phyloP scores from a whole-genome alignment of 2,888 invertebrate genomes.

The Anoplius nigerrimus region DNA sequence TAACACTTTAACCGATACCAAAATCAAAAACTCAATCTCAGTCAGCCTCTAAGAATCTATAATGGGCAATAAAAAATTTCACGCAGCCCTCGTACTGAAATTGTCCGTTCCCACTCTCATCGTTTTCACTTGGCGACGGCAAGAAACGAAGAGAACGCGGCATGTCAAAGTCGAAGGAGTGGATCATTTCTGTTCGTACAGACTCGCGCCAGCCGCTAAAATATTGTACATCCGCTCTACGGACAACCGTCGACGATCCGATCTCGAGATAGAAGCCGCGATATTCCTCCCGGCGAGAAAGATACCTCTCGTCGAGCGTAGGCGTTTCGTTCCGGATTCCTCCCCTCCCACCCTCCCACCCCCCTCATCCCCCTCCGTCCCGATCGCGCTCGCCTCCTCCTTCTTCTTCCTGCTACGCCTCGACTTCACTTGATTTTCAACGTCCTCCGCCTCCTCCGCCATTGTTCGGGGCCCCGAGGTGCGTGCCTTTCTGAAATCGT shows the following conservation, averaged over 20 bases:
- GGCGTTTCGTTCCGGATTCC: slow-evolving; percentile 61
- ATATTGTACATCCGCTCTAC: slow-evolving; percentile 3
- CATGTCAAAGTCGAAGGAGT: too few species aligned
- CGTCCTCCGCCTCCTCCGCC: too few species aligned
- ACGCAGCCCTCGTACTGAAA: too few species aligned
- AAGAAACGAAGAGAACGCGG: too few species aligned
- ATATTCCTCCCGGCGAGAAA: slow-evolving; percentile 51
- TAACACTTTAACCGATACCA: too few species aligned
- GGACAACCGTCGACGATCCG: slow-evolving; percentile 22
- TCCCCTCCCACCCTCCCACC: slow-evolving; percentile 31
- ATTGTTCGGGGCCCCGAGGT: slow-evolving; percentile 17
- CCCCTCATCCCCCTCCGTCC: slow-evolving; percentile 22
- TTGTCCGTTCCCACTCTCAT: too few species aligned
- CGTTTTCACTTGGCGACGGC: too few species aligned
- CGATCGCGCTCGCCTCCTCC: slow-evolving; percentile 1
- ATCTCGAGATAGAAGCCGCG: slow-evolving; percentile 38
- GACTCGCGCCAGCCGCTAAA: too few species aligned
- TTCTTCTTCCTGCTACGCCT: slow-evolving; percentile 25
- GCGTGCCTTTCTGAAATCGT: slow-evolving; percentile 43
- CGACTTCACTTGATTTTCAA: slow-evolving; percentile 1
- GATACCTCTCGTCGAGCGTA: slow-evolving; percentile 33
- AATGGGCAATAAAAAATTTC: too few species aligned
- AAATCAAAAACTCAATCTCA: too few species aligned
- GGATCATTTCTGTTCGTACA: too few species aligned
- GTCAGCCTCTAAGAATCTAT: too few species aligned